phyloP scores from a whole-genome alignment of 1,140 invertebrate species.

The Hetaerina americana region DNA sequence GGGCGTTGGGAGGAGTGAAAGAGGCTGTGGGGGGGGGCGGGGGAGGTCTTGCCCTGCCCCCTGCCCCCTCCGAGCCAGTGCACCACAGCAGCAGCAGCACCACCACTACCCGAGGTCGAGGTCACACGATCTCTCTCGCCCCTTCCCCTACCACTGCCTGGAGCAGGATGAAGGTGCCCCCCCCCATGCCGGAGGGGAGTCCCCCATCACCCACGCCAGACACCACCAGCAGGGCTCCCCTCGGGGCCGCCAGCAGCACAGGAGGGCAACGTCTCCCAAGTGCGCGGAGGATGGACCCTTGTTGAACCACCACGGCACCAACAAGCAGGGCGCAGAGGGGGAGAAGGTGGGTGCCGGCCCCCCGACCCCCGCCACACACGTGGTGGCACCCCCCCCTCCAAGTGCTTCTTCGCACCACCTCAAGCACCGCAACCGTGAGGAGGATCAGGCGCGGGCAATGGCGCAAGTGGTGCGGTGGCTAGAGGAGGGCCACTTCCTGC shows the following conservation, averaged over 20 bases:
- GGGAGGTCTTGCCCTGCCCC: constrained; percentile 29
- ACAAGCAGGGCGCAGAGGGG: constrained; percentile 19
- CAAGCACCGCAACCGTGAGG: constrained; percentile 49
- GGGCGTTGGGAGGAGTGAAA: neutral
- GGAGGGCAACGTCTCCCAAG: constrained; percentile 3
- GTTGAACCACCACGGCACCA: neutral
- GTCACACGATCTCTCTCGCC: constrained; percentile 33
- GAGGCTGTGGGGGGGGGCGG: neutral
- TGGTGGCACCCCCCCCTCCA: constrained; percentile 17
- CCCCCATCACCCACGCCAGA: constrained; percentile 5
- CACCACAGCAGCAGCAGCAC: constrained; percentile 29
- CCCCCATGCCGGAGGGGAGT: constrained; percentile 31
- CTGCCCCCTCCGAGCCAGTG: constrained; percentile 37
- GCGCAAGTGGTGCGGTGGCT: constrained; percentile 45
- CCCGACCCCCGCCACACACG: constrained; percentile 20
- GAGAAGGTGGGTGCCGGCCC: constrained; percentile 20
- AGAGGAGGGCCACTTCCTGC: constrained; percentile 27
- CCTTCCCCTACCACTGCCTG: constrained; percentile 31
- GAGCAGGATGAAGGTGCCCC: too few species aligned
- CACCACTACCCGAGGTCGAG: constrained; percentile 28
- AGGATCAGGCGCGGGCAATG: constrained; percentile 56
- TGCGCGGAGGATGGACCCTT: neutral
- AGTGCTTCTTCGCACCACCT: constrained; percentile 38
- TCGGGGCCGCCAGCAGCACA: constrained; percentile 12
- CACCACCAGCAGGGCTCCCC: neutral